phyloP scores from a whole-genome alignment of 2,113 vertebrate species.

The Plecotus auritus region DNA sequence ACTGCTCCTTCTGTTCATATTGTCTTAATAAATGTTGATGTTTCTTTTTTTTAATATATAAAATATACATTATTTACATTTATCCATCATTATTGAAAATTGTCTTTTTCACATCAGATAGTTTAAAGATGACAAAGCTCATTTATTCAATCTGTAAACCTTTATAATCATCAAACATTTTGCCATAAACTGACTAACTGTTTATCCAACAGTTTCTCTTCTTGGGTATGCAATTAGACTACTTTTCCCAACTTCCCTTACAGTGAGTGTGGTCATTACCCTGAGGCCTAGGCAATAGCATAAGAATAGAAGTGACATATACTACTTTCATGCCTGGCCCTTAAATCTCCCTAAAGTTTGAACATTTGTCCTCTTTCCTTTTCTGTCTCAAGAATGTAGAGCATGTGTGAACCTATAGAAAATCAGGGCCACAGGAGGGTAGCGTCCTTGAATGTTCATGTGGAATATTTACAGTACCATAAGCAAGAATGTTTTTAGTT shows the following conservation, averaged over 20 bases:
- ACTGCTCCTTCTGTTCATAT: no score
- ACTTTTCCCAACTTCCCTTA: neutral
- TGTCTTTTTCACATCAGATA: neutral
- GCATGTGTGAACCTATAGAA: neutral
- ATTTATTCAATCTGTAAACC: neutral
- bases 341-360: neutral
- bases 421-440: neutral
- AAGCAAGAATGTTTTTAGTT: neutral
- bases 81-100: neutral
- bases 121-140: neutral
- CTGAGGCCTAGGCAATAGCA: neutral
- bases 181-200: neutral
- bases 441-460: neutral
- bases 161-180: neutral
- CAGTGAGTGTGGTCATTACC: neutral
- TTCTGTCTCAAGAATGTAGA: neutral
- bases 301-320: neutral
- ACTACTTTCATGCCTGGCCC: neutral
- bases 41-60: no score
- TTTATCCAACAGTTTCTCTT: neutral
- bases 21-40: no score
- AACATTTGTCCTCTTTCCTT: neutral
- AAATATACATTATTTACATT: neutral
- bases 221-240: neutral
- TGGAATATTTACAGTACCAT: neutral